Percentiles rank a stretch among this genome's conserved stretches.
Evolutionary conservation across 2,113 vertebrate species (phyloP).

Genomic region (Riparia riparia): DNA sequence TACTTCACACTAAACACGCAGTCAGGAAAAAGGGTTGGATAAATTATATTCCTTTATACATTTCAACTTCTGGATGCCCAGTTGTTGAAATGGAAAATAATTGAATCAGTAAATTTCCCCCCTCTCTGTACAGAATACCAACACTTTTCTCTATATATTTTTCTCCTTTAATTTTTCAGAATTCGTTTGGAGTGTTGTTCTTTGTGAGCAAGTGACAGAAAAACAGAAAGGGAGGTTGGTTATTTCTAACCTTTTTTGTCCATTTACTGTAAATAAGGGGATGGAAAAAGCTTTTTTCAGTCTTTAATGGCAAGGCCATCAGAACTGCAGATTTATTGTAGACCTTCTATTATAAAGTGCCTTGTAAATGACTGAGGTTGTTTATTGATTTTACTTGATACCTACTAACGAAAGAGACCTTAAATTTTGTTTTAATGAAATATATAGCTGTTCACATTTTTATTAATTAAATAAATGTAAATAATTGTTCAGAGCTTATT

Average conservation of each 20-base stretch:
- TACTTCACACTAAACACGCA: neutral
- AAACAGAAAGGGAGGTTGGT: neutral
- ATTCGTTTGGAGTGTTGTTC: neutral
- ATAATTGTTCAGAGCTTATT: neutral
- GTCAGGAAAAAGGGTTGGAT: neutral
- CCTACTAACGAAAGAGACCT: neutral
- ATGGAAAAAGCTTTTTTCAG: neutral
- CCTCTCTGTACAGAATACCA: neutral
- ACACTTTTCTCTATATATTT: neutral
- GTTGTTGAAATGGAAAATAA: neutral
- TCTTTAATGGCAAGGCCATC: neutral
- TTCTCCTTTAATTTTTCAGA: neutral
- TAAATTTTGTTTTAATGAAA: neutral
- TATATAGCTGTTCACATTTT: neutral
- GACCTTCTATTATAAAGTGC: neutral
- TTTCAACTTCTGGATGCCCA: neutral
- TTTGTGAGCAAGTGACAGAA: neutral
- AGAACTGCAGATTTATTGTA: neutral
- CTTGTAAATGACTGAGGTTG: neutral
- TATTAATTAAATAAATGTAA: neutral
- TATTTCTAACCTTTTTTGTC: neutral
- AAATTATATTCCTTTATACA: neutral
- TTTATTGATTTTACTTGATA: neutral
- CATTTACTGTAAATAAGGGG: neutral
- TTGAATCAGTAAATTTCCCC: fast-evolving